Conservation (phyloP, 2,113 vertebrate species). For the Cryptotis parvus region DNA sequence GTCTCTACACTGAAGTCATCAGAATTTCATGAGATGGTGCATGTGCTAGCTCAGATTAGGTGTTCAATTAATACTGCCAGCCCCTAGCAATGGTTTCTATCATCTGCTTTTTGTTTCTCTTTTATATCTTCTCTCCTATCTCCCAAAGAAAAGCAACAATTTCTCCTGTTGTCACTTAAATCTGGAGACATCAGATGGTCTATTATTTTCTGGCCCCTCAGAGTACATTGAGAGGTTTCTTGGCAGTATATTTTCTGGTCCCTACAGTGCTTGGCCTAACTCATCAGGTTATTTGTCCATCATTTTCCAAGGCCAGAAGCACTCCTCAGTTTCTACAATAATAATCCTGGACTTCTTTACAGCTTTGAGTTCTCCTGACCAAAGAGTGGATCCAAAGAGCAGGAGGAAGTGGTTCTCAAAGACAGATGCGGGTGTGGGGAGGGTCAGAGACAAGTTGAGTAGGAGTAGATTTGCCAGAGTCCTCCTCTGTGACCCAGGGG, state of each 20-base stretch:
- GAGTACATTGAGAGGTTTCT: background rate
- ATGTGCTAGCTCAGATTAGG: background rate
- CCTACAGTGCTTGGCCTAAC: background rate
- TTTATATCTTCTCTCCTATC: background rate
- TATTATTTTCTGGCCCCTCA: background rate
- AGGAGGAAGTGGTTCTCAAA: conserved; percentile 37
- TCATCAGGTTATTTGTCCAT: background rate
- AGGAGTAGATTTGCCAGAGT: background rate
- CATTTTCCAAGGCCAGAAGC: background rate
- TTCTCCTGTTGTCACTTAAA: background rate
- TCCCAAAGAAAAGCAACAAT: background rate
- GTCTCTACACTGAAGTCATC: background rate
- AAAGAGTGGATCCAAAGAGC: background rate
- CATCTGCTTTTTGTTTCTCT: background rate
- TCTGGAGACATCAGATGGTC: background rate
- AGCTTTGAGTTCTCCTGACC: background rate
- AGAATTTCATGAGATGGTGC: background rate
- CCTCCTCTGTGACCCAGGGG: background rate
- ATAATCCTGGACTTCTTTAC: background rate
- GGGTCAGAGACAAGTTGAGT: background rate
- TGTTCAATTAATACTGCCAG: background rate
- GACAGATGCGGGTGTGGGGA: background rate
- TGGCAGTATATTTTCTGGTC: too few relatives aligned
- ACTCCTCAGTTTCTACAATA: background rate
- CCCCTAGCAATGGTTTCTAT: background rate